These are phyloP conservation scores for Macrophya annulata DNA, from an alignment of 2,888 invertebrate genomes.

Conservation along the genomic window DNA sequence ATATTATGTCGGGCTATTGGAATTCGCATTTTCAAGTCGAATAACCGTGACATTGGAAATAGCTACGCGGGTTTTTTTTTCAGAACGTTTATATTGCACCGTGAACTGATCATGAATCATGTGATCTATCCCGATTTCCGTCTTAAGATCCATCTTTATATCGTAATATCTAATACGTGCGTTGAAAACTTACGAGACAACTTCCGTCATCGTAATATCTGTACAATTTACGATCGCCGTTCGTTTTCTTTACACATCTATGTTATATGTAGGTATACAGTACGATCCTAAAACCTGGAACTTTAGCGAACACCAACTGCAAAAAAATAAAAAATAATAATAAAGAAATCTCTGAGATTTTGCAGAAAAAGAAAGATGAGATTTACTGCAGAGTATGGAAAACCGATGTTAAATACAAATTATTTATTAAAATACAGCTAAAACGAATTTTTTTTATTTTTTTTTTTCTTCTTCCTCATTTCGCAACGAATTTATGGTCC, in stretches of 20 bases:
- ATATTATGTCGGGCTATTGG: background rate
- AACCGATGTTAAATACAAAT: background rate
- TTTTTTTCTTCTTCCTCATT: too few species aligned
- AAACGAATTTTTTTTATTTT: background rate
- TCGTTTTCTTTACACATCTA: background rate
- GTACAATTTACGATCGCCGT: background rate
- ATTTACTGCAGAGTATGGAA: background rate
- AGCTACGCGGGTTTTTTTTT: constrained; percentile 62
- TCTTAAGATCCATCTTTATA: background rate
- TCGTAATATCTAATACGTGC: constrained; percentile 9
- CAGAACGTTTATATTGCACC: background rate
- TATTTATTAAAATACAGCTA: background rate
- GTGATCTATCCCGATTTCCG: constrained; percentile 15
- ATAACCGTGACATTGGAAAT: constrained; percentile 72
- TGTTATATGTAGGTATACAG: too few species aligned
- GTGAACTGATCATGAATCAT: constrained; percentile 29
- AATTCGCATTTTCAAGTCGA: constrained; percentile 66
- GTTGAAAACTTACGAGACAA: constrained; percentile 17
- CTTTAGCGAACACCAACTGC: background rate
- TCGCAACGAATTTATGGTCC: background rate
- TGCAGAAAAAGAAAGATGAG: background rate
- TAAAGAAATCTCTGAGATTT: background rate
- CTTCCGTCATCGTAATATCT: background rate
- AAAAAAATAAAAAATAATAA: background rate
- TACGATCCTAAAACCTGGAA: background rate